Base-by-base conservation (phyloP, 2,888 invertebrate genomes). In the Tachystola acroxantha region DNA sequence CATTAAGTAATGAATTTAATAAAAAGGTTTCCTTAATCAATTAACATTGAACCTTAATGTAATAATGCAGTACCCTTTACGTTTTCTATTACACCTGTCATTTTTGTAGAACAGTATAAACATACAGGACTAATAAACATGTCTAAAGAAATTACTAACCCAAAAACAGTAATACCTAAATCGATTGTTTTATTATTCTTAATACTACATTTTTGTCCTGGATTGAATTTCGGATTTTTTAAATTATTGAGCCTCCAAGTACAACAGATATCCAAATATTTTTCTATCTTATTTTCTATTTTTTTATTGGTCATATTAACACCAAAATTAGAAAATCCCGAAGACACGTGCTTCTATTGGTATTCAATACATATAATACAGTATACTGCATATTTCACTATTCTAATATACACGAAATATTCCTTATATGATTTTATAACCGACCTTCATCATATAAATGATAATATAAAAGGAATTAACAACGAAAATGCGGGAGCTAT, bases 141-240 rank as follows among this genome's bases (percentile, higher is more conserved):
- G n/a, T 16, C 16, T 3, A 16, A 16, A 25, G 10, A 3, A 6
- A 10, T 10, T 7, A 3, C 9, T 6, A 7, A 10, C 3, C 10
- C 9, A 3, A 10, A 7, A n/a, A 10, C 10, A n/a, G 7, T 6
- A n/a, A 7, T 34, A 19, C 10, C 27, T 1, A 34, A 28, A 27
- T 34, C 20, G 7, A 11, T 34, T 9, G 10, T 14, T 13, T 5
- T 14, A n/a, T 14, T 25, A 6, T 25, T 33, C 10, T 14, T 33
- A n/a, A n/a, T 33, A n/a, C 14, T n/a, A 12, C 24, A 10, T 14
- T 33, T 6, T 3, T 25, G 10, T 33, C 25, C 11, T 6, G 33
- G 33, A 14, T 13, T 33, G 2, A 25, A 33, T 25, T 33, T 25
- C 13, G 33, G 33, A 13, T 33, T 33, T 25, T n/a, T 14, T 10